Evolutionary conservation across 2,888 invertebrate genomes (phyloP).

Genomic region (Hofmannophila pseudospretella): DNA sequence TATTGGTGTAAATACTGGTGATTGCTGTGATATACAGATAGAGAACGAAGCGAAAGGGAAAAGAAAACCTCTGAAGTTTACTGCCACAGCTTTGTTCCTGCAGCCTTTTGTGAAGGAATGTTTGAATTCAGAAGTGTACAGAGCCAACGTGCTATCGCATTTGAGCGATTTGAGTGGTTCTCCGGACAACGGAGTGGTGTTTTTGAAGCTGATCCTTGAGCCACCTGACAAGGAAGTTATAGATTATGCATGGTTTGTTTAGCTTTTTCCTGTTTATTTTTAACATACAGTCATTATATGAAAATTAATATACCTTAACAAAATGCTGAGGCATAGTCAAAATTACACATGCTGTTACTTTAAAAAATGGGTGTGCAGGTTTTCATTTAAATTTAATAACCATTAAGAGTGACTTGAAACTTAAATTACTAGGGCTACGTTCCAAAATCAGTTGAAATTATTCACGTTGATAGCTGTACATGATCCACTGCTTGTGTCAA

Average conservation of each 20-base stretch:
- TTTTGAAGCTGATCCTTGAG: slow-evolving; percentile 69
- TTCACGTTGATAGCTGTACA: too few species aligned
- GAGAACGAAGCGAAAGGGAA: slow-evolving; percentile 21
- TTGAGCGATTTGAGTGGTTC: slow-evolving; percentile 37
- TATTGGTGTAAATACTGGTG: slow-evolving; percentile 41
- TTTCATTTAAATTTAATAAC: too few species aligned
- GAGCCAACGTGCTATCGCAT: slow-evolving; percentile 44
- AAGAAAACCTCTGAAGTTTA: slow-evolving; percentile 31
- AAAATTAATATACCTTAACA: too few species aligned
- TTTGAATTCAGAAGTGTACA: slow-evolving; percentile 45
- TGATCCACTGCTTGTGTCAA: too few species aligned
- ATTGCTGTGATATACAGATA: slow-evolving; percentile 29
- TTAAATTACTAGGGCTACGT: too few species aligned
- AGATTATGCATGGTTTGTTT: slow-evolving; percentile 82
- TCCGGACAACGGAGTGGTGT: slow-evolving; percentile 36
- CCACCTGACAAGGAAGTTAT: slow-evolving; percentile 80
- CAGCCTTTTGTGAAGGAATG: slow-evolving; percentile 56
- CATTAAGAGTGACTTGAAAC: too few species aligned
- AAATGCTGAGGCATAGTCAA: too few species aligned
- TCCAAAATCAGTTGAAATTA: too few species aligned
- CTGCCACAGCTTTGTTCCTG: slow-evolving; percentile 46
- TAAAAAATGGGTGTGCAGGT: too few species aligned
- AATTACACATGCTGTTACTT: too few species aligned
- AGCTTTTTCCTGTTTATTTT: too few species aligned
- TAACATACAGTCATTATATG: too few species aligned